Evolutionary conservation across 2,113 vertebrate species (phyloP), one percentile per base, ranked within the genome.

Genomic region (Gallinago jamesoni): DNA sequence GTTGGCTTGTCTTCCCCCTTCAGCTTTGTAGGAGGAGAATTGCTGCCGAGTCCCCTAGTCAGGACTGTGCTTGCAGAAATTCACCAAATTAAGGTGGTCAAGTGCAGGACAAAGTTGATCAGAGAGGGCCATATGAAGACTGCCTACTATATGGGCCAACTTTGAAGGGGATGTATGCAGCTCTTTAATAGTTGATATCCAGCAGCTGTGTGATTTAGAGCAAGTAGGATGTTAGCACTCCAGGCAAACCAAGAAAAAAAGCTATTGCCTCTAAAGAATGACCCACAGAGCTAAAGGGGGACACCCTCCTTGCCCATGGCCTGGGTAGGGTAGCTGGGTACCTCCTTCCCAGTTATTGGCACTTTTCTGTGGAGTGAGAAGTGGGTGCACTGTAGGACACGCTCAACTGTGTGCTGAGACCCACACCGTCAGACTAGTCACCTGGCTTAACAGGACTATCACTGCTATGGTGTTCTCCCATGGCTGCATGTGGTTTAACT

Each of bases 151-250:
- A 47, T 1, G 14, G 50, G 6, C 21, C 24, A 62, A 1, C 6
- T 1, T 39, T 13, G 20, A 56, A 9, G 1, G 2, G 3, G 0
- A 0, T 1, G 1, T 30, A 25, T 56, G 12, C 16, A 39, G 27
- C 3, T 0, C 12, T 37, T 41, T 30, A 52, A 23, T 2, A 30
- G 20, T 0, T 66, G 30, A 4, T 14, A 6, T 57, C 8, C 35
- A 39, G 28, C 62, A 47, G 8, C 1, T n/a, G 47, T 1, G n/a
- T 59, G 21, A 79, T 84, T 66, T 13, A 33, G 28, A 56, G 25
- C 56, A 91, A 63, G 8, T 0, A 73, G 48, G 28, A 30, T 52
- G 10, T 17, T 41, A 84, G 33, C 64, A 50, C 12, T 57, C 18
- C 50, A 57, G 20, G 17, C 11, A 69, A 27, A 31, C 1, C 55